Percentiles rank a stretch among this genome's conserved stretches.
phyloP scores from a whole-genome alignment of 2,797 vertebrate species.

The Alauda arvensis region DNA sequence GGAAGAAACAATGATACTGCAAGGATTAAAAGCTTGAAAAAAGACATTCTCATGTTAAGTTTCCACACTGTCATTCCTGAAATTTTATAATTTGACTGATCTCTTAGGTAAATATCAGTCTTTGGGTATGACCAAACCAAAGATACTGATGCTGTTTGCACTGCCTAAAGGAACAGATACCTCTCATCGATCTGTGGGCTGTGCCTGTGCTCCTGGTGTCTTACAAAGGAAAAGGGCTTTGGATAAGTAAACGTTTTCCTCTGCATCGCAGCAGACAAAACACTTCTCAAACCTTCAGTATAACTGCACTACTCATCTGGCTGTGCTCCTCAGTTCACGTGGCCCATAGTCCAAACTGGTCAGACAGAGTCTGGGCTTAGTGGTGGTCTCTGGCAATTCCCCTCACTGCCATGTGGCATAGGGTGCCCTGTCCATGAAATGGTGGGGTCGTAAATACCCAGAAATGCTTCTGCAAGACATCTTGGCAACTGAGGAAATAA shows the following conservation, averaged over 20 bases:
- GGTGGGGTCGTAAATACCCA: neutral
- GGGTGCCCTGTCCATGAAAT: neutral
- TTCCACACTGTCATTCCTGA: neutral
- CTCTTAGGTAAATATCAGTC: neutral
- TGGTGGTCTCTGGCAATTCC: neutral
- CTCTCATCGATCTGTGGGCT: neutral
- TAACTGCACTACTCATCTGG: neutral
- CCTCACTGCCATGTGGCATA: no score
- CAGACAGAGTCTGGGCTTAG: neutral
- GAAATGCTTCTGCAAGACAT: neutral
- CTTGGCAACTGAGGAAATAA: neutral
- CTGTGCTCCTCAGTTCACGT: rapidly evolving
- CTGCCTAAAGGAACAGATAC: neutral
- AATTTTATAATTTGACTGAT: neutral
- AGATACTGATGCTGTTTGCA: neutral
- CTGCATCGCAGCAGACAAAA: slow-evolving; percentile 14
- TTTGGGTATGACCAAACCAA: neutral
- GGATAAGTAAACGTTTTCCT: neutral
- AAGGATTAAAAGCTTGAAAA: neutral
- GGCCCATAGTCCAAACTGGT: rapidly evolving
- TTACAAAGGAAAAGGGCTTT: neutral
- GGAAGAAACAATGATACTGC: neutral
- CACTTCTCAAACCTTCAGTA: neutral
- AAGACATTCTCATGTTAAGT: neutral
- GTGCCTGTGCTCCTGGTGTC: neutral